phyloP scores from a whole-genome alignment of 2,113 vertebrate genomes.

The Dissostichus mawsoni region DNA sequence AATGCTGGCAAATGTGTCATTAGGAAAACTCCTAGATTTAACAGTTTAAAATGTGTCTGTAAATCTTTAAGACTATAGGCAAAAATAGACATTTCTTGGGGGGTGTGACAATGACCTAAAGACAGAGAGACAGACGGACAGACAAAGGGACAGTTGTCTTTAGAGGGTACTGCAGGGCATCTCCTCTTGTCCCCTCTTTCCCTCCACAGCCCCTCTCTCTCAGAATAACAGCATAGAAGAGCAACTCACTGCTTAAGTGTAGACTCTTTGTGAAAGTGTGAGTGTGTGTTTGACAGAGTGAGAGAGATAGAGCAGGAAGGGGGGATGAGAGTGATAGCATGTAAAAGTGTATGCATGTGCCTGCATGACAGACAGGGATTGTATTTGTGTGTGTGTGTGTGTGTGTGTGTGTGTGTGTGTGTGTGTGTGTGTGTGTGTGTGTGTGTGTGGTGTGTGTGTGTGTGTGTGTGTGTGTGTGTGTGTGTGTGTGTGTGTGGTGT shows the following conservation, averaged over 20 bases:
- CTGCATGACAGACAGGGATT: constrained; percentile 56
- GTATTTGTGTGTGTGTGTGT: constrained; percentile 39
- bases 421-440: constrained; percentile 39
- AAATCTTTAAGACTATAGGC: not conserved
- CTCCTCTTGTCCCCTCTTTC: constrained; percentile 51
- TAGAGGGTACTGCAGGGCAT: constrained; percentile 61
- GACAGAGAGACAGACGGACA: constrained; percentile 31
- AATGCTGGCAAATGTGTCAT: not conserved
- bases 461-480: constrained; percentile 38
- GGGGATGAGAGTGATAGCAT: constrained; percentile 30
- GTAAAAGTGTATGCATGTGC: constrained; percentile 45
- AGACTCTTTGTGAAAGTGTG: constrained; percentile 59
- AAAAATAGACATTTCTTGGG: not conserved
- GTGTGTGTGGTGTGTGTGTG: constrained; percentile 41
- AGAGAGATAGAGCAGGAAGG: not conserved
- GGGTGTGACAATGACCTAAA: constrained; percentile 39
- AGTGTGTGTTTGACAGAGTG: constrained; percentile 36
- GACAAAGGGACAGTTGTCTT: constrained; percentile 76
- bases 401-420: constrained; percentile 44
- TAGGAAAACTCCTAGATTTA: not conserved
- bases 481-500: constrained; percentile 37
- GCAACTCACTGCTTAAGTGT: constrained; percentile 65
- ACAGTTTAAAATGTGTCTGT: not conserved
- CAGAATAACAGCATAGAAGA: constrained; percentile 59
- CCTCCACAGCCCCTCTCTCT: constrained; percentile 47